Evolutionary conservation across 2,797 vertebrate species (phyloP).

Genomic region (Bradypus variegatus): DNA sequence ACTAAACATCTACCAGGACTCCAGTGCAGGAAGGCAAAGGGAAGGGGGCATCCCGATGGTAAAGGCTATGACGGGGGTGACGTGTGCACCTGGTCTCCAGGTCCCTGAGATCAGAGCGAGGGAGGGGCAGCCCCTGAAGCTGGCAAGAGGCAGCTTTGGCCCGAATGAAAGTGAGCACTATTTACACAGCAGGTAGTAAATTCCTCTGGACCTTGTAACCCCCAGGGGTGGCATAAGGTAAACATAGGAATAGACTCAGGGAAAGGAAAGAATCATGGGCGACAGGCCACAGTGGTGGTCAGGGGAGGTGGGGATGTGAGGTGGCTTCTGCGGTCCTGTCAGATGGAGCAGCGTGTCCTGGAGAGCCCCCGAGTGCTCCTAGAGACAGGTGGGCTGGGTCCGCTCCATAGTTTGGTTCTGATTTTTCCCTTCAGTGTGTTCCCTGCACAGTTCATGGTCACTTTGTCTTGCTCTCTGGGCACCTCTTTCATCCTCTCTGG

Average conservation of each 20-base stretch:
- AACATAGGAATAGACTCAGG: background rate
- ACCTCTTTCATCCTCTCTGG: background rate
- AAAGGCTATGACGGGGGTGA: background rate
- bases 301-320: background rate
- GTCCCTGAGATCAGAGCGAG: background rate
- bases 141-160: background rate
- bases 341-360: background rate
- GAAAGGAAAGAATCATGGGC: background rate
- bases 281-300: background rate
- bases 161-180: constrained; percentile 8
- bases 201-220: background rate
- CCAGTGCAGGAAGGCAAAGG: background rate
- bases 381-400: background rate
- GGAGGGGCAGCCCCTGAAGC: background rate
- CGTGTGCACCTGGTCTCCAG: background rate
- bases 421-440: background rate
- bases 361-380: background rate
- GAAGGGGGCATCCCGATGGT: background rate
- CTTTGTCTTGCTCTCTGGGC: background rate
- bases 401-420: background rate
- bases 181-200: constrained; percentile 42
- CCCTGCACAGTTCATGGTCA: background rate
- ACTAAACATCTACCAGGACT: background rate
- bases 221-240: constrained; percentile 9
- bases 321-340: fast-evolving